A percentile compares a stretch with the other conserved stretches of the same genome.
Evolutionary conservation across 2,113 vertebrate genomes (phyloP).

Genomic region (Megaptera novaeangliae): DNA sequence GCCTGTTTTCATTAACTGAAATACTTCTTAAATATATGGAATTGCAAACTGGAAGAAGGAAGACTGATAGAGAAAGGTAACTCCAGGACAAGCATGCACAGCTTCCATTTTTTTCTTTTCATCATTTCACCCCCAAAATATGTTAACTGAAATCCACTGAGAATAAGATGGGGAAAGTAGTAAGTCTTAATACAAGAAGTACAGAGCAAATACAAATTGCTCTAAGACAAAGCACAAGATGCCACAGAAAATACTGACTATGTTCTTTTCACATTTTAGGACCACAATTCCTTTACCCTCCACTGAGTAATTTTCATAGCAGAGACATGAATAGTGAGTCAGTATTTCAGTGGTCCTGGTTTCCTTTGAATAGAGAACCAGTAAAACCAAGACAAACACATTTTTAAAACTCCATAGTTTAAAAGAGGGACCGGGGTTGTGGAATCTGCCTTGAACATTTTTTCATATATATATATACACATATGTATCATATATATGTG

Average conservation of each 20-base stretch:
- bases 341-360: not conserved
- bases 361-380: not conserved
- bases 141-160: not conserved
- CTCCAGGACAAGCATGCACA: not conserved
- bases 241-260: not conserved
- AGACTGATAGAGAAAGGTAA: not conserved
- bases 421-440: not conserved
- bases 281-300: not conserved
- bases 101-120: not conserved
- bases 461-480: too few relatives aligned
- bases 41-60: not conserved
- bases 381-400: not conserved
- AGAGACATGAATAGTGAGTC: not conserved
- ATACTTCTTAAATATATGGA: not conserved
- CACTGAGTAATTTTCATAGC: not conserved
- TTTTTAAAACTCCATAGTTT: not conserved
- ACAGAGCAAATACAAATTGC: not conserved
- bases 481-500: not conserved
- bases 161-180: not conserved
- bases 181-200: not conserved
- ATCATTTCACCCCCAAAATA: not conserved
- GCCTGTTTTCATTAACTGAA: not conserved
- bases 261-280: not conserved
- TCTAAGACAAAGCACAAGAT: not conserved
- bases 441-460: not conserved